Conservation (phyloP, 2,113 vertebrate species). For the Apaloderma vittatum region DNA sequence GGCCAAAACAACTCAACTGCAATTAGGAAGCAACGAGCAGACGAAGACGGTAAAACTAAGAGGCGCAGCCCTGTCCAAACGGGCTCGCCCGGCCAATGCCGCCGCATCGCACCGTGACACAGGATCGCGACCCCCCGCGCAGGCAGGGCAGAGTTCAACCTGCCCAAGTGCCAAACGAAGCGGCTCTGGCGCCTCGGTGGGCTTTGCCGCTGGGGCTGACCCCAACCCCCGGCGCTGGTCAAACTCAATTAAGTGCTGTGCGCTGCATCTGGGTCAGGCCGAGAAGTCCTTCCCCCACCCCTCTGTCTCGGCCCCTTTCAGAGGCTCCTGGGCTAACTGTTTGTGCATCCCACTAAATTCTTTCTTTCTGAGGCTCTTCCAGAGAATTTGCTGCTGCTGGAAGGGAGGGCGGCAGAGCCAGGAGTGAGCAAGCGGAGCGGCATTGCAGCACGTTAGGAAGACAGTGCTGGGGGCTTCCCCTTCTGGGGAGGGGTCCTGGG, state of each 20-base stretch:
- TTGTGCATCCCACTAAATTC: not conserved
- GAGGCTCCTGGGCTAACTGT: not conserved
- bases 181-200: fast-evolving
- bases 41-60: not conserved
- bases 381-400: not conserved
- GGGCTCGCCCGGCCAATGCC: fast-evolving
- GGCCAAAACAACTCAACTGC: not conserved
- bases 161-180: not conserved
- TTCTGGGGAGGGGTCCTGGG: not conserved
- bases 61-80: fast-evolving
- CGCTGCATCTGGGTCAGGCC: not conserved
- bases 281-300: not conserved
- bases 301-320: fast-evolving
- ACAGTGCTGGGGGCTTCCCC: not conserved
- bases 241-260: conserved; percentile 28
- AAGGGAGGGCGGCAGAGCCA: not conserved
- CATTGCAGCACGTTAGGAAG: fast-evolving
- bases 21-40: not conserved
- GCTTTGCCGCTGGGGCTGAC: not conserved
- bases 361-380: not conserved
- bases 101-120: fast-evolving
- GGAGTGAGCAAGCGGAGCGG: not conserved
- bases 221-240: not conserved
- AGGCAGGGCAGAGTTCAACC: not conserved
- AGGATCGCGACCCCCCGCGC: fast-evolving